A percentile compares a stretch with the other conserved stretches of the same genome.
phyloP scores from a whole-genome alignment of 1,140 invertebrate species.

The Hyles euphorbiae region DNA sequence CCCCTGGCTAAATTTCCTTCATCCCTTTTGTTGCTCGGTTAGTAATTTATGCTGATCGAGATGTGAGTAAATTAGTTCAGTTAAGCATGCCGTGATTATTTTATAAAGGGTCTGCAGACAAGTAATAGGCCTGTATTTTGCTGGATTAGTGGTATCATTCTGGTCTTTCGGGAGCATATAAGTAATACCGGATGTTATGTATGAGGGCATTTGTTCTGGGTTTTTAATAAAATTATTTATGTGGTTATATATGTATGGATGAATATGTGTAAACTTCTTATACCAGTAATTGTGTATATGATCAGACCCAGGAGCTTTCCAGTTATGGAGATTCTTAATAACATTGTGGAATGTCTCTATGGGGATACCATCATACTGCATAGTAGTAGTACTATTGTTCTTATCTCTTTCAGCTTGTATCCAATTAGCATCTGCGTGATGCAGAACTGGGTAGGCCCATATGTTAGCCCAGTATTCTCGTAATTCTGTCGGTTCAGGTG shows the following conservation, averaged over 20 bases:
- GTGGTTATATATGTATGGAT: background rate
- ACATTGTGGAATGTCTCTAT: constrained; percentile 15
- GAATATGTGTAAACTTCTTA: constrained; percentile 14
- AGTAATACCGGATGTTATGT: constrained; percentile 20
- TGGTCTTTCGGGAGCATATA: constrained; percentile 29
- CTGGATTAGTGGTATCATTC: constrained; percentile 14
- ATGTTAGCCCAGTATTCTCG: constrained; percentile 14
- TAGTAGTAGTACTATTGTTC: constrained; percentile 1
- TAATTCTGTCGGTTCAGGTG: background rate
- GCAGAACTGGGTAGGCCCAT: constrained; percentile 17
- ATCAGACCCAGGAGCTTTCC: constrained; percentile 15
- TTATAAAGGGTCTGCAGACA: too few species aligned
- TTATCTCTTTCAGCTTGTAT: constrained; percentile 18
- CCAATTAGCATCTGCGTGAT: constrained; percentile 20
- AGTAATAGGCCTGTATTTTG: too few species aligned
- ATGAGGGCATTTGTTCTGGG: constrained; percentile 9
- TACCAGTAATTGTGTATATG: constrained; percentile 17
- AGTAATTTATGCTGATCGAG: constrained; percentile 19
- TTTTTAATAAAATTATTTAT: constrained; percentile 9
- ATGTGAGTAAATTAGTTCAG: constrained; percentile 18
- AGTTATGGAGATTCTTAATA: constrained; percentile 12
- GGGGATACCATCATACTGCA: constrained; percentile 12
- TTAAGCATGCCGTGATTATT: constrained; percentile 5
- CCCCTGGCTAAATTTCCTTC: constrained; percentile 17
- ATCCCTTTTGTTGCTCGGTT: constrained; percentile 28